Base-by-base conservation (phyloP, 92 coral and sea anemone species). In the Muricea muricata region DNA sequence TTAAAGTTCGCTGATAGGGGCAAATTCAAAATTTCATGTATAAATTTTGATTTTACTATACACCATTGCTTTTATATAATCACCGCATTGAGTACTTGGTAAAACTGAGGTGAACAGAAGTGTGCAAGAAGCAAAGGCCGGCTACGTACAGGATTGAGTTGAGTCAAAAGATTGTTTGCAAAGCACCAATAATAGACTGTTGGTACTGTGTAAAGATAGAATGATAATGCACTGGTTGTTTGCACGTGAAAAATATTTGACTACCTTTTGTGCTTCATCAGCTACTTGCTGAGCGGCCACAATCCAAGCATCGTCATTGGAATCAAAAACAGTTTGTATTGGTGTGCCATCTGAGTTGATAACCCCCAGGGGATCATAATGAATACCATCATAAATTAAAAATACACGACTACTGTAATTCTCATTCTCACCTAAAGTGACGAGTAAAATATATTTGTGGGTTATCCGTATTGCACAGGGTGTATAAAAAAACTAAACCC, bases 281-380 rank as follows among this genome's bases (percentile, higher is more conserved):
- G 93, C 99, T 21, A 96, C 75, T 29, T 86, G 76, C 23, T 88
- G 86, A 50, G 99, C 99, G 45, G 92, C 98, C 0, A 90, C 70
- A 52, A 96, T 76, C 54, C 99, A 84, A 66, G 69, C 76, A 41
- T 96, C 94, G 23, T 96, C 98, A 18, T 80, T 52, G 0, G 85
- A 86, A 69, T 93, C 89, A 70, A 96, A 96, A 10, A 93, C 94
- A 52, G 97, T 92, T 78, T 96, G 96, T 9, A 92, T 77, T 14
- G 97, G 97, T 47, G 92, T 13, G 2, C 79, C 70, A 63, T 85
- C 87, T 34, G 91, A 61, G 69, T 81, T 79, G 29, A 83, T 87
- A 26, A 93, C 91, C 72, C 84, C 98, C 11, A 96, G 91, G 13
- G 99, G 99, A 86, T 96, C 99, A 72, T 96, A 96, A 80, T 96